Evolutionary conservation across 2,888 invertebrate species (phyloP).

Genomic region (Acleris emargana): DNA sequence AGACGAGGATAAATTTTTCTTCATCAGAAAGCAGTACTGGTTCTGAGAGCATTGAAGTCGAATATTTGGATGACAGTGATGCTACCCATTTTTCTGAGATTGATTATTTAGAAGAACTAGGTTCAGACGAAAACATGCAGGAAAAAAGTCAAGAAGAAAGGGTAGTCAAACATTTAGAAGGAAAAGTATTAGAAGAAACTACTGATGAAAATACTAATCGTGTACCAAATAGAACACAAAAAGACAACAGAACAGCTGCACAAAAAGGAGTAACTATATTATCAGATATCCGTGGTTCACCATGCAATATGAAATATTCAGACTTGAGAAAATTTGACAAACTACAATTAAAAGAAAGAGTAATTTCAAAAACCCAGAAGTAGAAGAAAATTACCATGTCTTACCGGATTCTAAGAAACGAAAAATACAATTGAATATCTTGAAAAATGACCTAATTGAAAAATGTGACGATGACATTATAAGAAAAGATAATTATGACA

Average conservation of each 20-base stretch:
- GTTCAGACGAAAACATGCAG: background rate
- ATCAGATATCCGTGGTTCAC: background rate
- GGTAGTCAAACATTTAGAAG: background rate
- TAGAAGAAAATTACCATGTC: too few relatives aligned
- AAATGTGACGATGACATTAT: too few relatives aligned
- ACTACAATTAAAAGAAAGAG: background rate
- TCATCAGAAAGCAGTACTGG: background rate
- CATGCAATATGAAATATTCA: background rate
- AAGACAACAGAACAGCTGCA: background rate
- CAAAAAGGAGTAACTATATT: background rate
- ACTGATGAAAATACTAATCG: background rate
- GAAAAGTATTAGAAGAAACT: background rate
- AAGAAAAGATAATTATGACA: too few relatives aligned
- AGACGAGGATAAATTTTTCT: background rate
- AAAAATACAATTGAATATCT: too few relatives aligned
- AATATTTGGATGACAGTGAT: background rate
- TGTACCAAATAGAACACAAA: background rate
- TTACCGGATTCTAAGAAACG: too few relatives aligned
- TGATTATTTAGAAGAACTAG: background rate
- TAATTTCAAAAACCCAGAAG: too few relatives aligned
- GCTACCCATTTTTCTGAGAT: background rate
- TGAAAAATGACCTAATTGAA: too few relatives aligned
- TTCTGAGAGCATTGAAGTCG: background rate
- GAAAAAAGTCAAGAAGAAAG: background rate
- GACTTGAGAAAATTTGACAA: background rate